These are phyloP conservation scores for Norana najaformis DNA, from an alignment of 2,888 invertebrate species.

Conservation along the genomic window DNA sequence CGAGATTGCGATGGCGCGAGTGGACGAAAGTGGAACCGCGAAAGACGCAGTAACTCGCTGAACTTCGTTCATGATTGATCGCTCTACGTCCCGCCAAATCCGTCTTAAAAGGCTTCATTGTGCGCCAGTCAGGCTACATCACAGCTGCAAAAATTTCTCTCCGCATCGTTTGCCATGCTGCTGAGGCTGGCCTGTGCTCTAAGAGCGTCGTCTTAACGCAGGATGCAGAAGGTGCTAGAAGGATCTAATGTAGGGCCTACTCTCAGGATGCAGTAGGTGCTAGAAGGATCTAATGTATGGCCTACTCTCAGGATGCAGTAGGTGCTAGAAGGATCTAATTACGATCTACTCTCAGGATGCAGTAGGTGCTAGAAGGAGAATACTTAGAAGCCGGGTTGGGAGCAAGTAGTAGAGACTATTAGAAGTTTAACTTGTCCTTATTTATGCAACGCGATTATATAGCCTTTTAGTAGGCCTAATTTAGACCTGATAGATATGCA, in stretches of 20 bases:
- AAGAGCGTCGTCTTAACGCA: neutral
- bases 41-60: neutral
- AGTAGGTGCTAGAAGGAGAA: neutral
- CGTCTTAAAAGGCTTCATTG: conserved; percentile 13
- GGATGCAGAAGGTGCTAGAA: neutral
- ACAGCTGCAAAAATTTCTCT: conserved; percentile 13
- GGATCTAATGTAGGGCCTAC: neutral
- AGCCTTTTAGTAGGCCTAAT: too few relatives aligned
- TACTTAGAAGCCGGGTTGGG: too few relatives aligned
- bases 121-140: neutral
- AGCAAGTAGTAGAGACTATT: too few relatives aligned
- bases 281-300: neutral
- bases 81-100: neutral
- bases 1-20: neutral
- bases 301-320: neutral
- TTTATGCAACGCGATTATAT: too few relatives aligned
- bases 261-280: neutral
- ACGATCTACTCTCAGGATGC: neutral
- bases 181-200: neutral
- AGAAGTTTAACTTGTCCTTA: too few relatives aligned
- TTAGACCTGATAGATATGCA: too few relatives aligned
- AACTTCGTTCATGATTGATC: neutral
- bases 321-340: neutral
- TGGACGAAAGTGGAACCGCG: neutral
- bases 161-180: neutral